Evolutionary conservation across 2,113 vertebrate genomes (phyloP).

Genomic region (Rallus limicola): DNA sequence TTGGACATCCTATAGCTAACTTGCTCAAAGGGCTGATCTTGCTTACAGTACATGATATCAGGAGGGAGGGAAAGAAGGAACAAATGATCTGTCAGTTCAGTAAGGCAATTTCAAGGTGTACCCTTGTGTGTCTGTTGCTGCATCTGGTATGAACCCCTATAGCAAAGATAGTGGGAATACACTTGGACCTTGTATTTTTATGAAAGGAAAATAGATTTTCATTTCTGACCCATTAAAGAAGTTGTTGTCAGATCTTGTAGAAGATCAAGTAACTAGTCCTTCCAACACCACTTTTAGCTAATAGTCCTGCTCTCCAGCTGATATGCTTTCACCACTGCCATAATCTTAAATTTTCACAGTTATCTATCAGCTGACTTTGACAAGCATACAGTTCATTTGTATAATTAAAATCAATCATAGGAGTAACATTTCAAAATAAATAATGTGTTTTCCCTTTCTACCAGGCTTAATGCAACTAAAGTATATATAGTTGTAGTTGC

Average conservation of each 20-base stretch:
- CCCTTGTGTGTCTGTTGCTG: background rate
- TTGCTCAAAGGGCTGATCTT: background rate
- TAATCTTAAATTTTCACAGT: background rate
- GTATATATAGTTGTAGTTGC: background rate
- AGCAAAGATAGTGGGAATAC: background rate
- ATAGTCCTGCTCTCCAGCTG: background rate
- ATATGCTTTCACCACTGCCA: background rate
- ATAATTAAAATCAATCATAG: background rate
- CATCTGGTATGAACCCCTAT: background rate
- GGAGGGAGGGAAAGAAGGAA: background rate
- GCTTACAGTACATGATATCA: background rate
- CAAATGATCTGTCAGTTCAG: background rate
- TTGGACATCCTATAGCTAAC: background rate
- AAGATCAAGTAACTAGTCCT: background rate
- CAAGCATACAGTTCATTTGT: background rate
- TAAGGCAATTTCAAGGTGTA: background rate
- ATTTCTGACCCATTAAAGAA: background rate
- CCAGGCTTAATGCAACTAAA: background rate
- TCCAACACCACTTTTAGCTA: background rate
- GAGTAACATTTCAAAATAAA: conserved; percentile 1
- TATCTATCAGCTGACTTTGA: background rate
- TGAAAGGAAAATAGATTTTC: background rate
- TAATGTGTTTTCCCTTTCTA: background rate
- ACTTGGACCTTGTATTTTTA: background rate
- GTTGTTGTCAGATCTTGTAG: background rate